A percentile compares a stretch with the other conserved stretches of the same genome.
Conservation (phyloP, 53 echinoderm and acorn worm genomes). For the Holothuria leucospilota region DNA sequence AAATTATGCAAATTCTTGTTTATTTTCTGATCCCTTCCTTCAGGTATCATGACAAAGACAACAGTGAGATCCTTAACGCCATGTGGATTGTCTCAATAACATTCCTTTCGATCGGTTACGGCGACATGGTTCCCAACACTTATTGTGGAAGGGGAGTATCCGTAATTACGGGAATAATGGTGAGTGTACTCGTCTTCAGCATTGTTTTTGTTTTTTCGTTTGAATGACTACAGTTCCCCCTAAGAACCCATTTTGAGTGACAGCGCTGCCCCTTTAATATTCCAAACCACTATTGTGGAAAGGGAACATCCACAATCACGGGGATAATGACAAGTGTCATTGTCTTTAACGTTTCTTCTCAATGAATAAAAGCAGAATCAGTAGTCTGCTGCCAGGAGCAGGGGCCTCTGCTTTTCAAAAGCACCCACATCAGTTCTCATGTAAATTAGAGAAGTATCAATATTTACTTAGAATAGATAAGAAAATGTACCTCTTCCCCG, state of each 20-base stretch:
- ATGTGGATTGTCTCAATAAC: conserved; percentile 99
- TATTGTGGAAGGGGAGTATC: conserved; percentile 99
- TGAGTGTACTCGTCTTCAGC: conserved; percentile 42
- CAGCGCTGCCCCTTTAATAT: too few species aligned
- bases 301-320: conserved; percentile 94
- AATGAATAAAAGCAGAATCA: too few species aligned
- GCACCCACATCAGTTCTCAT: too few species aligned
- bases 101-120: conserved; percentile 99
- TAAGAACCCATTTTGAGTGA: too few species aligned
- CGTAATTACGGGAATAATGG: conserved; percentile 99
- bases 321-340: conserved; percentile 75
- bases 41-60: conserved; percentile 99
- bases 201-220: too few species aligned
- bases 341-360: too few species aligned
- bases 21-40: neutral
- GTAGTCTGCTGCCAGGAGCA: too few species aligned
- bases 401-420: too few species aligned
- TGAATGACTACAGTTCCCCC: neutral
- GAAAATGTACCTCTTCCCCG: too few species aligned
- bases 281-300: conserved; percentile 73
- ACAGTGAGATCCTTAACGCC: conserved; percentile 97
- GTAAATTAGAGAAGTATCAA: too few species aligned
- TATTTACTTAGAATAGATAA: too few species aligned
- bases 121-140: conserved; percentile 99
- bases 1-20: too few species aligned